Percentiles rank a stretch among this genome's conserved stretches.
These are phyloP conservation scores for Leptinotarsa defecta DNA, from an alignment of 1,140 invertebrate genomes.

Conservation along the genomic window DNA sequence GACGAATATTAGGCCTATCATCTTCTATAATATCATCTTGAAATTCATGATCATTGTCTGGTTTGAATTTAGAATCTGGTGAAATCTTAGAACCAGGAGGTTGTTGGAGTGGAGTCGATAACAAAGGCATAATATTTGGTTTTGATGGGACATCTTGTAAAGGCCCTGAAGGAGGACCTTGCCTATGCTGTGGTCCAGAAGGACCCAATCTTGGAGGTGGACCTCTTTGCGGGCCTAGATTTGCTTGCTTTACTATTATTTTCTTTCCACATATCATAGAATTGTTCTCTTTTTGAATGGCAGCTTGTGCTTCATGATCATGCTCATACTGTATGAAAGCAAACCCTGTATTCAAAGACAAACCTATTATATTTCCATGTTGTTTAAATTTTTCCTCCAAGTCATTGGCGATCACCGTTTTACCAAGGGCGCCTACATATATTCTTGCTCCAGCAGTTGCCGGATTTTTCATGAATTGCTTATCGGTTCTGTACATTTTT, in stretches of 20 bases:
- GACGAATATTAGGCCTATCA: constrained; percentile 32
- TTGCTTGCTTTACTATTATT: constrained; percentile 63
- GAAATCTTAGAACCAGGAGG: neutral
- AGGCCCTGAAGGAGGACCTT: constrained; percentile 19
- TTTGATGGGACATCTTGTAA: constrained; percentile 20
- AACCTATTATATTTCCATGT: constrained; percentile 74
- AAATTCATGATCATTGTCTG: constrained; percentile 29
- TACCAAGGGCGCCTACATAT: constrained; percentile 75
- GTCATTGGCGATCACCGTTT: constrained; percentile 67
- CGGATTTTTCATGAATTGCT: constrained; percentile 68
- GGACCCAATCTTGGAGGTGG: neutral
- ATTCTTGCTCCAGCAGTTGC: constrained; percentile 71
- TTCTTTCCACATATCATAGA: constrained; percentile 71
- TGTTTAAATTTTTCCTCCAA: constrained; percentile 74
- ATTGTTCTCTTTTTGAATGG: constrained; percentile 72
- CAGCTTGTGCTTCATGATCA: constrained; percentile 73
- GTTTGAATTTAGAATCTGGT: constrained; percentile 14
- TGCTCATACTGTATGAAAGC: constrained; percentile 84
- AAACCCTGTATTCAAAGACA: constrained; percentile 76
- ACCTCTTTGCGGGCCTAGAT: neutral
- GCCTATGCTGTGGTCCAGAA: constrained; percentile 12
- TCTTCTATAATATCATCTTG: constrained; percentile 32
- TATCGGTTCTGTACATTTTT: constrained; percentile 54
- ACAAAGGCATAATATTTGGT: constrained; percentile 23
- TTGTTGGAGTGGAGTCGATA: constrained; percentile 3